These are phyloP conservation scores for Dendrolimus houi DNA, from an alignment of 2,888 invertebrate genomes.

Conservation along the genomic window DNA sequence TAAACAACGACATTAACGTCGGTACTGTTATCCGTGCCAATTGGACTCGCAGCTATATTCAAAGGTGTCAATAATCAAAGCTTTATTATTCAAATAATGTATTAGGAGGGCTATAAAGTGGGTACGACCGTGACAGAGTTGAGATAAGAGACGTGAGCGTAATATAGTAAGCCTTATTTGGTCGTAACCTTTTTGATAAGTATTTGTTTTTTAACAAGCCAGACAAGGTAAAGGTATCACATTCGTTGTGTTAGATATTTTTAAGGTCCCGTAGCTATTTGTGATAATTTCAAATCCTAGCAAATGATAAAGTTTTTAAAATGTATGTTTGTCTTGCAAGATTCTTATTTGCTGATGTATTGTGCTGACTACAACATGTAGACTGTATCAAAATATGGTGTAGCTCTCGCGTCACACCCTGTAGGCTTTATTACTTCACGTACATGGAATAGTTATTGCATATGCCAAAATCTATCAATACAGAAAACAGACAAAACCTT, in stretches of 20 bases:
- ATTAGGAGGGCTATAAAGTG: constrained; percentile 9
- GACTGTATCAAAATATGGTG: too few relatives aligned
- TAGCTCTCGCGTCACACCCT: too few relatives aligned
- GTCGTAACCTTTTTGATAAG: background rate
- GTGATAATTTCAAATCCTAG: too few relatives aligned
- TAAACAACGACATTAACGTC: constrained; percentile 35
- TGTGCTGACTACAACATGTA: too few relatives aligned
- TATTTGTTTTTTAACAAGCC: background rate
- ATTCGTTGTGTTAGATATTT: background rate
- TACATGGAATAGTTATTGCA: too few relatives aligned
- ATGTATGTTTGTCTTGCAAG: too few relatives aligned
- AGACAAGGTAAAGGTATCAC: background rate
- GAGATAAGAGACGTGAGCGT: background rate
- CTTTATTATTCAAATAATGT: constrained; percentile 55
- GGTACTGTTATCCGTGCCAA: constrained; percentile 56
- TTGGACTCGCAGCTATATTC: constrained; percentile 28
- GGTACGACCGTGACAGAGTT: constrained; percentile 8
- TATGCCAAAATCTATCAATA: too few relatives aligned
- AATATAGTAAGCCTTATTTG: background rate
- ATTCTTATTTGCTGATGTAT: too few relatives aligned
- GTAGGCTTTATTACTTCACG: too few relatives aligned
- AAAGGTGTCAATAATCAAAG: constrained; percentile 55
- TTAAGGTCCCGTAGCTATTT: too few relatives aligned
- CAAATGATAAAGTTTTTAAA: too few relatives aligned
- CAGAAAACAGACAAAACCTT: too few relatives aligned